phyloP scores from a whole-genome alignment of 2,113 vertebrate genomes.

The Taurulus bubalis region DNA sequence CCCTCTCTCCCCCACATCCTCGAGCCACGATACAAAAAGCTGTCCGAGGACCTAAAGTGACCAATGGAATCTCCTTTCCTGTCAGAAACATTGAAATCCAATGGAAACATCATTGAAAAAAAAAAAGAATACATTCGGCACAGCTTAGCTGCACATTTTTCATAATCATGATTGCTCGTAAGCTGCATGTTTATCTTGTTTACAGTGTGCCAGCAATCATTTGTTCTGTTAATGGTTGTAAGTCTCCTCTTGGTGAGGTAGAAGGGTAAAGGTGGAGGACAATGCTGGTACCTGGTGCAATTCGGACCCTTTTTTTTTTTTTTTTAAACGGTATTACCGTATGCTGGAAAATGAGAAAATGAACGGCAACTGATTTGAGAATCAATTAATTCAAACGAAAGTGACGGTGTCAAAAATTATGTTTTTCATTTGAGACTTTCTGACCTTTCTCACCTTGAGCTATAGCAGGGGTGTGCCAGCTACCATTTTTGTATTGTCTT shows the following conservation, averaged over 20 bases:
- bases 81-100: constrained; percentile 33
- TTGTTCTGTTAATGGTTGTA: constrained; percentile 13
- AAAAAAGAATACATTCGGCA: background rate
- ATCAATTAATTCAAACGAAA: background rate
- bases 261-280: background rate
- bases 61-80: constrained; percentile 14
- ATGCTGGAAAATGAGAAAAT: background rate
- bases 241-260: background rate
- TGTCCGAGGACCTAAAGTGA: constrained; percentile 4
- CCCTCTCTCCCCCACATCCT: constrained; percentile 1
- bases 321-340: background rate
- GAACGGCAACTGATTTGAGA: background rate
- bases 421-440: background rate
- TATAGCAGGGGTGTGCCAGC: too few species aligned
- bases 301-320: background rate
- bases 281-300: background rate
- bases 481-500: too few species aligned
- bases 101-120: constrained; percentile 16
- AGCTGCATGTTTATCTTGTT: background rate
- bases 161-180: constrained; percentile 3
- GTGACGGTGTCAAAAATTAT: background rate
- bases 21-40: background rate
- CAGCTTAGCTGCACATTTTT: constrained; percentile 36
- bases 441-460: background rate
- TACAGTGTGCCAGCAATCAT: background rate